Evolutionary conservation across 1,140 invertebrate genomes (phyloP).

Genomic region (Penaeus japonicus): DNA sequence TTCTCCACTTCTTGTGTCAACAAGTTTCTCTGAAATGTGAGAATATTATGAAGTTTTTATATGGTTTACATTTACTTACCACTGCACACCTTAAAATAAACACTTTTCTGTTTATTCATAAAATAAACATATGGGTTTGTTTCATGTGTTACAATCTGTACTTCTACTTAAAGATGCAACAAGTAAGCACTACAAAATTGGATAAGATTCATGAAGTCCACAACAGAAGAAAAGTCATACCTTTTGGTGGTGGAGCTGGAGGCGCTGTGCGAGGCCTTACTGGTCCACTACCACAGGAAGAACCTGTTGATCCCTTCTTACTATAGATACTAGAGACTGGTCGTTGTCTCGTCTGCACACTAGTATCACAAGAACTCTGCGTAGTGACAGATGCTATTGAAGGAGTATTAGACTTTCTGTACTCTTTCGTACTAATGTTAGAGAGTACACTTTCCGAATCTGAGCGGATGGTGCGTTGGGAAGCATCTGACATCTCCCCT

Average conservation of each 20-base stretch:
- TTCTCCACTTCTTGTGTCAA: neutral
- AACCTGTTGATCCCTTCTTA: slow-evolving; percentile 27
- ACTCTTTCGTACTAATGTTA: neutral
- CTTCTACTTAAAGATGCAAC: too few species aligned
- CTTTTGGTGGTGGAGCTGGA: slow-evolving; percentile 49
- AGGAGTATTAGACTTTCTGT: slow-evolving; percentile 36
- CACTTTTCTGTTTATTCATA: too few species aligned
- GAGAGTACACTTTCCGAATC: slow-evolving; percentile 43
- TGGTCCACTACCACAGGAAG: neutral
- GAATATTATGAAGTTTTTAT: neutral
- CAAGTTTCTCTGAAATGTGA: slow-evolving; percentile 25
- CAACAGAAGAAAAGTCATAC: neutral
- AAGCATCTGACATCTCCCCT: slow-evolving; percentile 43
- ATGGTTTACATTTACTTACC: too few species aligned
- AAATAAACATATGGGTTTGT: too few species aligned
- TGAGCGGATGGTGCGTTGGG: slow-evolving; percentile 40
- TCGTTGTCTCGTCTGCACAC: neutral
- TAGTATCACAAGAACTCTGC: slow-evolving; percentile 4
- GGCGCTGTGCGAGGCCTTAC: slow-evolving; percentile 43
- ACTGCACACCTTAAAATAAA: too few species aligned
- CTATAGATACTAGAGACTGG: neutral
- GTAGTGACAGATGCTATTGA: slow-evolving; percentile 35
- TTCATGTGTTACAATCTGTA: too few species aligned
- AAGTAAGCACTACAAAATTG: too few species aligned
- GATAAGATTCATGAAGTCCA: neutral